phyloP scores from a whole-genome alignment of 2,797 vertebrate genomes.

The Onychomys leucogaster region DNA sequence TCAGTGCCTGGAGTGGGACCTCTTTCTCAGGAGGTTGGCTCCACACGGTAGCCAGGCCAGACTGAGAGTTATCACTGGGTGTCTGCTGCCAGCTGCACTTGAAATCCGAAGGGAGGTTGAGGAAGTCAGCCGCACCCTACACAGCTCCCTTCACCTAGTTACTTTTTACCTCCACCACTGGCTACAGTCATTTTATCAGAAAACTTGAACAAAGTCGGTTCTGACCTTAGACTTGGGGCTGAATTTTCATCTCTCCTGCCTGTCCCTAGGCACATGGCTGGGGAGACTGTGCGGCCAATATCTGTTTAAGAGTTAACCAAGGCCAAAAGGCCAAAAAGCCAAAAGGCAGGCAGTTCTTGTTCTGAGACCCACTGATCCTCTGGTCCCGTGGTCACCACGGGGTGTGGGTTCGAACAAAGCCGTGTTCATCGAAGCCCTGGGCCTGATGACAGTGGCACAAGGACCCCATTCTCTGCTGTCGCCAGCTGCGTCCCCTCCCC shows the following conservation, averaged over 20 bases:
- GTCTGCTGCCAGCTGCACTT: not conserved
- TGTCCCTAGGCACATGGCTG: not conserved
- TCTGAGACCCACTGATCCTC: conserved; percentile 37
- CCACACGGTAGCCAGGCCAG: not conserved
- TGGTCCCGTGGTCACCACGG: conserved; percentile 72
- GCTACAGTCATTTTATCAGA: not conserved
- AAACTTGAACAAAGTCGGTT: not conserved
- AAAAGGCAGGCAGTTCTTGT: conserved; percentile 22
- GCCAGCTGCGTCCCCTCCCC: conserved; percentile 80
- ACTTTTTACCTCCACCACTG: not conserved
- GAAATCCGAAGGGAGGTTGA: not conserved
- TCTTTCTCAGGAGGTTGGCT: not conserved
- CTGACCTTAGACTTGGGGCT: not conserved
- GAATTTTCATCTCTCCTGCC: not conserved
- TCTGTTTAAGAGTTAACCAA: conserved; percentile 67
- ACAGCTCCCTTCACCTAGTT: accelerated
- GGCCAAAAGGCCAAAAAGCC: conserved; percentile 38
- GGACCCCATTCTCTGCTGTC: conserved; percentile 77
- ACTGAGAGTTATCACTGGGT: accelerated
- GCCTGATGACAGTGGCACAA: conserved; percentile 71
- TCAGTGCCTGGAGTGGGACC: not conserved
- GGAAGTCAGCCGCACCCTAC: not conserved
- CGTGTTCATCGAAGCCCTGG: conserved; percentile 69
- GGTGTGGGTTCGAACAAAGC: conserved; percentile 79
- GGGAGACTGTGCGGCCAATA: not conserved